Percentiles rank a stretch among this genome's conserved stretches.
These are phyloP conservation scores for Sinentomon sp. DNA, from an alignment of 2,888 invertebrate genomes.

Conservation along the genomic window DNA sequence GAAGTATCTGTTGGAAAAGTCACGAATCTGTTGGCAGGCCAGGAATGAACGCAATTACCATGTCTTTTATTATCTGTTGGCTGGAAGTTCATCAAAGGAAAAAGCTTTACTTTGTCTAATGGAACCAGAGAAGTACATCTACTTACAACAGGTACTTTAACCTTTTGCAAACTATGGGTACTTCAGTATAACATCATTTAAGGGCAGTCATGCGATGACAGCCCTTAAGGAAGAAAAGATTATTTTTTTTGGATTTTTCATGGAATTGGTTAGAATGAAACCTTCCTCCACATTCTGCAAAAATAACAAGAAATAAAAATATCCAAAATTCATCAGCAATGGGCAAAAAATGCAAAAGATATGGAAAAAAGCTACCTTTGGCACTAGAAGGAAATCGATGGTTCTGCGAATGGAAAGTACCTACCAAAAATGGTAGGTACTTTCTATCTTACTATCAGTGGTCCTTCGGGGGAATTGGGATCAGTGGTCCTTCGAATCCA, in stretches of 20 bases:
- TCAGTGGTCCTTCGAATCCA: no score
- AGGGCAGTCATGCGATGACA: not conserved
- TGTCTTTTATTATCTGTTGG: constrained; percentile 82
- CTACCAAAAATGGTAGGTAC: no score
- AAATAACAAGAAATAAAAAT: no score
- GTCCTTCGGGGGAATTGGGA: no score
- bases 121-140: constrained; percentile 63
- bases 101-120: constrained; percentile 51
- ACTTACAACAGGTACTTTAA: constrained; percentile 53
- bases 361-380: no score
- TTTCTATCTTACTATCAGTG: no score
- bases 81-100: constrained; percentile 62
- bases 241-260: not conserved
- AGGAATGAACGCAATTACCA: constrained; percentile 86
- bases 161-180: not conserved
- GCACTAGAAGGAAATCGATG: no score
- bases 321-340: no score
- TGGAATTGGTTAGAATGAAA: no score
- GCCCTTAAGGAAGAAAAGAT: not conserved
- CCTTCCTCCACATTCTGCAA: no score
- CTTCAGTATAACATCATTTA: not conserved
- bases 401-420: no score
- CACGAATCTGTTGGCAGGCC: constrained; percentile 76
- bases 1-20: constrained; percentile 84
- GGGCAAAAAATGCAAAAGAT: no score